Evolutionary conservation across 1,140 invertebrate genomes (phyloP).

Genomic region (Drosophila pallidifrons): DNA sequence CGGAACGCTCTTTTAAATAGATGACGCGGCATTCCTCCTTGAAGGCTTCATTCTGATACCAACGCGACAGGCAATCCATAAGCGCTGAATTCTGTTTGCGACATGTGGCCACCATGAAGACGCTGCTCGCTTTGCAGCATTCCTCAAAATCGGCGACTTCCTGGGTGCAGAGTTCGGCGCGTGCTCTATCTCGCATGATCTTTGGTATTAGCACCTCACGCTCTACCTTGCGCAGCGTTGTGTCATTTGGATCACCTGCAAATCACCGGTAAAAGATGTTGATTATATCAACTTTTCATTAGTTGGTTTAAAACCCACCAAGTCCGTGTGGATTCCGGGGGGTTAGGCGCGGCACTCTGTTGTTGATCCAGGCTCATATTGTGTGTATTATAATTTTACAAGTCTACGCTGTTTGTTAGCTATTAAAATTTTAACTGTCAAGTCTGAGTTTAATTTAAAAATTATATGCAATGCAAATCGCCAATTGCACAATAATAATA

Average conservation of each 20-base stretch:
- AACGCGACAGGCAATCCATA: slow-evolving; percentile 89
- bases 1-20: slow-evolving; percentile 92
- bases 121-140: slow-evolving; percentile 90
- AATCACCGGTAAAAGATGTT: background rate
- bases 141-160: slow-evolving; percentile 90
- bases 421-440: background rate
- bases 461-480: background rate
- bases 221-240: slow-evolving; percentile 92
- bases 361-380: slow-evolving; percentile 59
- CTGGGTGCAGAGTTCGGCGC: slow-evolving; percentile 90
- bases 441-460: background rate
- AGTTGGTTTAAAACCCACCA: slow-evolving; percentile 40
- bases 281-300: background rate
- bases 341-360: slow-evolving; percentile 37
- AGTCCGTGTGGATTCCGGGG: slow-evolving; percentile 78
- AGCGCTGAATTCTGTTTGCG: slow-evolving; percentile 89
- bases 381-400: slow-evolving; percentile 27
- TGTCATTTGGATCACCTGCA: slow-evolving; percentile 94
- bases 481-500: slow-evolving; percentile 2
- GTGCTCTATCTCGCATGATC: slow-evolving; percentile 92
- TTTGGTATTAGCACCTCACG: slow-evolving; percentile 93
- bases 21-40: slow-evolving; percentile 90
- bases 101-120: slow-evolving; percentile 91
- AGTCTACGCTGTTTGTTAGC: background rate
- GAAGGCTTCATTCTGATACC: slow-evolving; percentile 92